Base-by-base conservation (phyloP, 1,140 invertebrate species). In the Atta colombica region DNA sequence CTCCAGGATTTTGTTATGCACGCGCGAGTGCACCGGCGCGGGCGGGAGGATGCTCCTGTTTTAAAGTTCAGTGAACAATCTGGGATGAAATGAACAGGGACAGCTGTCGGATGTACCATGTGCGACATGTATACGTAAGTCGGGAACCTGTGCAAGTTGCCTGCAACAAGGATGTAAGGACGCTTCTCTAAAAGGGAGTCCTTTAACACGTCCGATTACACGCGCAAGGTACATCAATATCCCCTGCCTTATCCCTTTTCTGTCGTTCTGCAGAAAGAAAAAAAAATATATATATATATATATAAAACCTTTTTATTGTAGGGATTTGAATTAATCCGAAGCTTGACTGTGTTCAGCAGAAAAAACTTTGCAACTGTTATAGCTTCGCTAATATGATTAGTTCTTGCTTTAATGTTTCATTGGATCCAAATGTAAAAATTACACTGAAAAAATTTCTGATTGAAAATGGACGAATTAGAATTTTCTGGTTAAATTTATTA, bases 21-120 rank as follows among this genome's bases (percentile, higher is more conserved):
- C 65, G 45, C 49, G 85, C 53, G 58, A 72, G 69, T 63, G 53
- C 63, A 66, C 16, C 66, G 25, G 25, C 53, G 61, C 21, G 53
- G 31, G 31, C 7, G 3, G 16, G 16, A 72, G 55, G 58, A 55
- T 39, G 31, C 53, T 66, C 74, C 51, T 63, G 65, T 49, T 28
- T 72, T 55, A 71, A 87, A 85, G 88, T 88, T 90, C 88, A 90
- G 60, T 69, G 89, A 90, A 90, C 89, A 90, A 90, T 90, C 86
- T 81, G 51, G 69, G 68, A 28, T 51, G 49, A 65, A 77, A 78
- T 60, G 74, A 71, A 69, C 55, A 66, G 72, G 66, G 78, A 63
- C 89, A 86, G 89, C 77, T 88, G 89, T 60, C 69, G 66, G 49
- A 51, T 51, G 49, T 51, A 61, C 63, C 85, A 74, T 81, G 77